A percentile compares a stretch with the other conserved stretches of the same genome.
phyloP scores from a whole-genome alignment of 2,797 vertebrate species.

The Sternarchorhynchus goeldii region DNA sequence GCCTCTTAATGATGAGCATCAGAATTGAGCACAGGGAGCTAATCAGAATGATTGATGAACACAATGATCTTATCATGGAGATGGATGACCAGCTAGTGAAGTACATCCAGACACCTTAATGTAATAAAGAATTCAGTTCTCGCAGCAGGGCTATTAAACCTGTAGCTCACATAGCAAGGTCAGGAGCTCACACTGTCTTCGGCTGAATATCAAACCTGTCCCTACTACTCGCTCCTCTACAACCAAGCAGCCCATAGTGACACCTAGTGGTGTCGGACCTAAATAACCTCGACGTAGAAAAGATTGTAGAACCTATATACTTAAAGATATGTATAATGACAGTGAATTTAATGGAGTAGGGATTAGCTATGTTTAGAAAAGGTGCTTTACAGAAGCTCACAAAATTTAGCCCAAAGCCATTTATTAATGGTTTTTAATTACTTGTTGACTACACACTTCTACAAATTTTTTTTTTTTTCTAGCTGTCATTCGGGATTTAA shows the following conservation, averaged over 20 bases:
- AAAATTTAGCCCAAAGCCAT: neutral
- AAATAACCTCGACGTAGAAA: too few relatives aligned
- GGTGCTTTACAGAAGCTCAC: too few relatives aligned
- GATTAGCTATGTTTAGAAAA: neutral
- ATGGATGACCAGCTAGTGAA: neutral
- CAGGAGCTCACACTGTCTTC: neutral
- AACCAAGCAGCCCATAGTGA: conserved; percentile 49
- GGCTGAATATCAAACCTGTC: neutral
- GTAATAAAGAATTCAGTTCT: conserved; percentile 9
- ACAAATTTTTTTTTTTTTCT: neutral
- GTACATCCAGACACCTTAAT: conserved; percentile 16
- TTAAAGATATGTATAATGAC: too few relatives aligned
- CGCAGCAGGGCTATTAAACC: conserved; percentile 20
- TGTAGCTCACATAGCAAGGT: conserved; percentile 7
- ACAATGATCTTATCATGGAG: conserved; percentile 1
- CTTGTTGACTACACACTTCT: neutral
- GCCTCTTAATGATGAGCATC: conserved; percentile 2
- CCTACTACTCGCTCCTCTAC: neutral
- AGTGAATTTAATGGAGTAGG: too few relatives aligned
- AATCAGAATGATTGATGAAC: conserved; percentile 31
- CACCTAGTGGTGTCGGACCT: conserved; percentile 53
- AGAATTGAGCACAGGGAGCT: neutral
- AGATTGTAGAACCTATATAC: too few relatives aligned
- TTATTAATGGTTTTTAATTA: neutral
- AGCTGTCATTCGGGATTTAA: neutral